Base-by-base conservation (phyloP, 2,797 vertebrate genomes). In the Phrynocephalus forsythii region DNA sequence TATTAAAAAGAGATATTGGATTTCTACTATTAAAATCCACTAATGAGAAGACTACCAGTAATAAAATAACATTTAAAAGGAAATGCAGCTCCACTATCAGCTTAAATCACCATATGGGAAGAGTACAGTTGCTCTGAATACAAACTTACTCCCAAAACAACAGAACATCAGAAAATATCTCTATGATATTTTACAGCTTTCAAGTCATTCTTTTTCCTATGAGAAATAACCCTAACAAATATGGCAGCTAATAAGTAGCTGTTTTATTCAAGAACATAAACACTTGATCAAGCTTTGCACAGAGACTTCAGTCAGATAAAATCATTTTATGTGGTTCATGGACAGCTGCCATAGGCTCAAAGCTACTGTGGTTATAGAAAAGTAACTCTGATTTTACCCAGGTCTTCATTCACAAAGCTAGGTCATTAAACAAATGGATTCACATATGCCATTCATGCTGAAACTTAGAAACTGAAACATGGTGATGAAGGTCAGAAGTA, bases 401-500 rank as follows among this genome's bases (percentile, higher is more conserved):
- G 30, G 82, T 4, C 69, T 56, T 56, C 52, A 44, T 72, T 89
- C 60, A 86, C 1, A 84, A 79, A 33, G 63, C 28, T 79, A 83
- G 83, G 33, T 50, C 82, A 91, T 9, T 79, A 22, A 50, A 79
- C 38, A 18, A 69, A 30, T 78, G 22, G 26, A 50, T 50, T 69
- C n/a, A 56, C 44, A 33, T 73, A 18, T 66, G 76, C 44, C 79
- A 81, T 91, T 88, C 83, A 82, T 87, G 10, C 16, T 83, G 67
- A 87, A 26, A 22, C 82, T 20, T 30, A 87, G 6, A 79, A 79
- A 84, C 81, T 66, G 44, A 83, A 84, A 69, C 44, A 72, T 30
- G 15, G 76, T 86, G 10, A 87, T 44, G 89, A 89, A 84, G 4
- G 83, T 48, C 8, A 84, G 60, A 30, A 89, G 44, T 91, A n/a